A percentile compares a stretch with the other conserved stretches of the same genome.
Conservation (phyloP, 1,140 invertebrate genomes). For the Plectrocnemia conspersa region DNA sequence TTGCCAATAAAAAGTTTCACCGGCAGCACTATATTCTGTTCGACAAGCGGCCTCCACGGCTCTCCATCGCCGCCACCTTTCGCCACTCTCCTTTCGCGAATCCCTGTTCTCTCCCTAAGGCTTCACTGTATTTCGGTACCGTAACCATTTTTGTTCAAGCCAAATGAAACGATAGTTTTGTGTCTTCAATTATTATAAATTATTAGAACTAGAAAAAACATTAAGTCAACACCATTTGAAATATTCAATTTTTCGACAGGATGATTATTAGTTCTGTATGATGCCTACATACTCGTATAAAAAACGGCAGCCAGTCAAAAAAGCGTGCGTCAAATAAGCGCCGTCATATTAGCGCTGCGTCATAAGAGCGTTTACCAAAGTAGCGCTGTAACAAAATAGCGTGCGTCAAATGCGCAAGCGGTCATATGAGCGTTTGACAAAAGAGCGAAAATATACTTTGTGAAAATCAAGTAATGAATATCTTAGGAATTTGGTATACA, state of each 20-base stretch:
- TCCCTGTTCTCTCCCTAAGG: neutral
- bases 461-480: too few species aligned
- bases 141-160: neutral
- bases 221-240: neutral
- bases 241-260: neutral
- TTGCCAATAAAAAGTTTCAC: conserved; percentile 37
- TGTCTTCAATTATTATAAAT: neutral
- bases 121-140: conserved; percentile 3
- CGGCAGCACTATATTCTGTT: conserved; percentile 36
- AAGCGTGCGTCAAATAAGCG: too few species aligned
- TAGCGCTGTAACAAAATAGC: too few species aligned
- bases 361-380: too few species aligned
- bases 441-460: too few species aligned
- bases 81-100: conserved; percentile 3
- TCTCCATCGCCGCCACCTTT: conserved; percentile 1
- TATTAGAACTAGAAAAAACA: neutral
- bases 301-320: neutral
- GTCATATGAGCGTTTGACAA: too few species aligned
- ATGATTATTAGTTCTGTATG: neutral
- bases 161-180: conserved; percentile 5
- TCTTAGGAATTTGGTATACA: too few species aligned
- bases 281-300: too few species aligned
- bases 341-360: neutral
- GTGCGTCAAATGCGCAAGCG: too few species aligned
- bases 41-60: conserved; percentile 31